Evolutionary conservation across 2,888 invertebrate genomes (phyloP).

Genomic region (Callyntrura sp.): DNA sequence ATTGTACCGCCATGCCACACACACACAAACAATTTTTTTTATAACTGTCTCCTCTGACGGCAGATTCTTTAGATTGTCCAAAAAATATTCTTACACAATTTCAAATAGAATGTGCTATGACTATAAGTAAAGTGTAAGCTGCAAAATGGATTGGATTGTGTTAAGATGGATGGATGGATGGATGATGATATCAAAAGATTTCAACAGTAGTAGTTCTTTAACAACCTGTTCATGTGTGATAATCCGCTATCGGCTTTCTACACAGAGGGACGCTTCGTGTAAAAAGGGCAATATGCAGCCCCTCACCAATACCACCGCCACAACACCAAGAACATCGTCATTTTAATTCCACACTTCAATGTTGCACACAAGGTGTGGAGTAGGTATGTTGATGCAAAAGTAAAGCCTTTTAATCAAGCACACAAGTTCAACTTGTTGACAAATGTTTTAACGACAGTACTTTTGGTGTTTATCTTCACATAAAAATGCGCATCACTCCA

Average conservation of each 20-base stretch:
- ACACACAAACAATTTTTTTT: too few species aligned
- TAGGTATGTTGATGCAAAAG: neutral
- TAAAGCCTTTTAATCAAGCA: constrained; percentile 13
- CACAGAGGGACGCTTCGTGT: neutral
- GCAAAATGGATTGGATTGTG: neutral
- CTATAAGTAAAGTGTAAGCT: neutral
- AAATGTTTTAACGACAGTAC: constrained; percentile 53
- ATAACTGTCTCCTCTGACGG: neutral
- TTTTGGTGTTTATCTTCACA: constrained; percentile 9
- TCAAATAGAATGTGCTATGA: constrained; percentile 15
- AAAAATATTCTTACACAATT: constrained; percentile 32
- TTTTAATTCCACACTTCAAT: neutral
- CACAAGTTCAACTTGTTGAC: constrained; percentile 34
- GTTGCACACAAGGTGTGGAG: neutral
- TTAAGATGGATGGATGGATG: neutral
- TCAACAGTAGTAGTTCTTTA: constrained; percentile 24
- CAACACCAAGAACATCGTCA: neutral
- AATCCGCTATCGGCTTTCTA: constrained; percentile 23
- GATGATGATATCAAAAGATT: neutral
- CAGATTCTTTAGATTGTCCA: constrained; percentile 2
- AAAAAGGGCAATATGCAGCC: constrained; percentile 21
- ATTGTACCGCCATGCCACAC: too few species aligned
- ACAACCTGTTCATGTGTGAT: neutral
- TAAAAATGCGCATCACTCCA: constrained; percentile 41
- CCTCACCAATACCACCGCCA: neutral